A percentile compares a stretch with the other conserved stretches of the same genome.
Conservation (phyloP, 2,888 invertebrate species). For the Arrhopalites spinosus region DNA sequence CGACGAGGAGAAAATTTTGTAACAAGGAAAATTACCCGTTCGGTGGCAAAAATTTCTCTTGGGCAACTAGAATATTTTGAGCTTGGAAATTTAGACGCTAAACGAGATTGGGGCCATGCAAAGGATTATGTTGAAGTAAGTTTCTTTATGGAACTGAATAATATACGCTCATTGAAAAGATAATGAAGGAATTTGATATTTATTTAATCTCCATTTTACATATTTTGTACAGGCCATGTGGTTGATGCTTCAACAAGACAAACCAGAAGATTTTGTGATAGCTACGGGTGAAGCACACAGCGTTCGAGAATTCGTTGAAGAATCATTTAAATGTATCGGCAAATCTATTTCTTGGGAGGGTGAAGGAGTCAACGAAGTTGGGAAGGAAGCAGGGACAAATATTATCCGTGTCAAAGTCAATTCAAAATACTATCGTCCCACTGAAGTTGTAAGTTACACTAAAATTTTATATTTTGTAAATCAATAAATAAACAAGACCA, state of each 20-base stretch:
- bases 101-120: conserved; percentile 98
- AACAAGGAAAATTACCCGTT: conserved; percentile 95
- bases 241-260: conserved; percentile 93
- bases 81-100: conserved; percentile 92
- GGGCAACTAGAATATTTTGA: conserved; percentile 84
- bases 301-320: conserved; percentile 94
- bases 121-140: conserved; percentile 89
- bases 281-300: conserved; percentile 94
- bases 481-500: background rate
- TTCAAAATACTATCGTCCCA: conserved; percentile 93
- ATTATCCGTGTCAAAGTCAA: conserved; percentile 84
- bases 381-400: conserved; percentile 72
- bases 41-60: conserved; percentile 93
- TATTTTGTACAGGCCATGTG: conserved; percentile 94
- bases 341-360: conserved; percentile 87
- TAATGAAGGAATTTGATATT: conserved; percentile 6
- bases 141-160: too few relatives aligned
- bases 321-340: conserved; percentile 82
- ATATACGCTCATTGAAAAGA: too few relatives aligned
- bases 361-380: conserved; percentile 79
- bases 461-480: background rate
- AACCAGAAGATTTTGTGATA: conserved; percentile 94
- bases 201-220: background rate
- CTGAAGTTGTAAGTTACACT: conserved; percentile 81
- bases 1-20: conserved; percentile 97